These are phyloP conservation scores for Patella vulgata DNA, from an alignment of 1,140 invertebrate genomes.

Conservation along the genomic window DNA sequence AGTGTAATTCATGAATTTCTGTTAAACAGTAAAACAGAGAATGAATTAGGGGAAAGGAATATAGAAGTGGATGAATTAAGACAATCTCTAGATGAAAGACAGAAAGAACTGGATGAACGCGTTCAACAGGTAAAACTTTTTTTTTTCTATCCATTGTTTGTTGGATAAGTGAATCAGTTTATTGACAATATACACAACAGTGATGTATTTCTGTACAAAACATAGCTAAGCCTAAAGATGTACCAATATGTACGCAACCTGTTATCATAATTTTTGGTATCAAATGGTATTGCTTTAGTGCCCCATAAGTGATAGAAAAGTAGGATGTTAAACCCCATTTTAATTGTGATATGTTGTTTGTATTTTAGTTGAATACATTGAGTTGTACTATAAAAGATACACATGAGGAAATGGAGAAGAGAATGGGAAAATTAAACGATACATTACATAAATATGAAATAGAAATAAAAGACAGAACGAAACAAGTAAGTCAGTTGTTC, in stretches of 20 bases:
- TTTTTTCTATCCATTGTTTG: too few relatives aligned
- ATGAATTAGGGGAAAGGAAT: constrained; percentile 44
- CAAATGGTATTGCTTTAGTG: too few relatives aligned
- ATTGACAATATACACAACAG: too few relatives aligned
- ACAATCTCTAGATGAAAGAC: constrained; percentile 41
- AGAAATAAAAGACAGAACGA: constrained; percentile 49
- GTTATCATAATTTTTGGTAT: too few relatives aligned
- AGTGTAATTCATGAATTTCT: too few relatives aligned
- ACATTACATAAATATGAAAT: constrained; percentile 43
- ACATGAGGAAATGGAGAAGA: constrained; percentile 46
- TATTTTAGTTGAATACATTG: constrained; percentile 46
- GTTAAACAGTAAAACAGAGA: constrained; percentile 50
- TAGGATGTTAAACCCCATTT: too few relatives aligned
- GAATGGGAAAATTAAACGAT: constrained; percentile 43
- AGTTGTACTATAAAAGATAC: constrained; percentile 47
- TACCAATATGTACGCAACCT: too few relatives aligned
- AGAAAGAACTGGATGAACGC: constrained; percentile 46
- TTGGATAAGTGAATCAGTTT: too few relatives aligned
- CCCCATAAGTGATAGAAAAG: too few relatives aligned
- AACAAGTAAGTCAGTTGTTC: constrained; percentile 38
- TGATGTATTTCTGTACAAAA: too few relatives aligned
- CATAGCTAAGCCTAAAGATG: too few relatives aligned
- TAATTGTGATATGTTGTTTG: too few relatives aligned
- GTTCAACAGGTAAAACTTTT: constrained; percentile 38
- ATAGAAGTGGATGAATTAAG: constrained; percentile 33